Percentiles rank a stretch among this genome's conserved stretches.
Conservation (phyloP, 2,797 vertebrate species). For the Pristis pectinata region DNA sequence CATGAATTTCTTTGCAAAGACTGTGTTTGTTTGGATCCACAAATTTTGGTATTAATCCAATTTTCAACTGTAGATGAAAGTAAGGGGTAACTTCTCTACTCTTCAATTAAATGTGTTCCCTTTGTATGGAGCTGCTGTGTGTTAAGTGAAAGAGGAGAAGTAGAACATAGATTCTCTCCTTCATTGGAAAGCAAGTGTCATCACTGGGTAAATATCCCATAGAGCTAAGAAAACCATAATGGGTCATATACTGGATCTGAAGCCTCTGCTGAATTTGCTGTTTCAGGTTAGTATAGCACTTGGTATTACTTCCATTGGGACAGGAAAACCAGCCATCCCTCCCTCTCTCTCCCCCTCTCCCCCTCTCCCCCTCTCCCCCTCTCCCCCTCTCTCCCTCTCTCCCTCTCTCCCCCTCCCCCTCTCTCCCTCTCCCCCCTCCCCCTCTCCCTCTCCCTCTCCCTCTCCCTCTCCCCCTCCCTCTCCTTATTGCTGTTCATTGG, state of each 20-base stretch:
- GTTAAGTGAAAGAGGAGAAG: not conserved
- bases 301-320: not conserved
- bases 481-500: not conserved
- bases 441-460: not conserved
- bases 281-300: not conserved
- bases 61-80: not conserved
- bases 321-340: not conserved
- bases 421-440: not conserved
- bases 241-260: too few relatives aligned
- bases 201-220: not conserved
- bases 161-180: not conserved
- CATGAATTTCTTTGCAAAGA: not conserved
- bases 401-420: not conserved
- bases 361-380: not conserved
- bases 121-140: not conserved
- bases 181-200: not conserved
- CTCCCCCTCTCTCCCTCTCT: not conserved
- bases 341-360: not conserved
- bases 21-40: not conserved
- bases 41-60: not conserved
- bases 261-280: not conserved
- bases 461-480: not conserved
- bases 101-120: not conserved
- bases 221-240: not conserved
- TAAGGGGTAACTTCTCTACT: not conserved